phyloP scores from a whole-genome alignment of 2,888 invertebrate species.

The Folsomia manolachei region DNA sequence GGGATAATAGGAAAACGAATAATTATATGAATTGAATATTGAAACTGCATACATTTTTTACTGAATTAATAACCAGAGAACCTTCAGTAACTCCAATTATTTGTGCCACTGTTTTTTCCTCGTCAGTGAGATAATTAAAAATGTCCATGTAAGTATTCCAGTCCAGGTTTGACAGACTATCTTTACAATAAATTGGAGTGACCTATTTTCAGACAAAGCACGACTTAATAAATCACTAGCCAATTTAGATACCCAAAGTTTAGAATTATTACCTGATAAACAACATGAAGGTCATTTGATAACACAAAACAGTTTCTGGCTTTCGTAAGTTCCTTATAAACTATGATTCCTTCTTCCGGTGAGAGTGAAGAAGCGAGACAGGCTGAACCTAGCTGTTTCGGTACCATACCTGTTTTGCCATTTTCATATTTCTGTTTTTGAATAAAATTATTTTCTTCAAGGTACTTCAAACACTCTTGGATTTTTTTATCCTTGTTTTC shows the following conservation, averaged over 20 bases:
- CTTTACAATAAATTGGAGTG: constrained; percentile 87
- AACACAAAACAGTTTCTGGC: constrained; percentile 86
- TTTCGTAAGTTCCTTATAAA: constrained; percentile 85
- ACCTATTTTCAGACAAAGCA: too few species aligned
- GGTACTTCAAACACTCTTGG: constrained; percentile 62
- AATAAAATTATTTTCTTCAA: constrained; percentile 79
- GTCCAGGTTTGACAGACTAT: constrained; percentile 74
- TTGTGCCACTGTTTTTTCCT: constrained; percentile 81
- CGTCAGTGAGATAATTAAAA: constrained; percentile 75
- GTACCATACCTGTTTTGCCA: constrained; percentile 54
- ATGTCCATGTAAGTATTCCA: constrained; percentile 65
- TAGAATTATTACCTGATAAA: constrained; percentile 85
- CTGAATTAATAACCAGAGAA: constrained; percentile 76
- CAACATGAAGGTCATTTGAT: constrained; percentile 89
- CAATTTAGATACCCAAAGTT: too few species aligned
- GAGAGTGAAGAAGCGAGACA: constrained; percentile 88
- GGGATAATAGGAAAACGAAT: too few species aligned
- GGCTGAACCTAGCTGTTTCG: constrained; percentile 86
- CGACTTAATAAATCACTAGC: neutral
- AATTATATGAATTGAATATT: too few species aligned
- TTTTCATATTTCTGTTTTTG: constrained; percentile 43
- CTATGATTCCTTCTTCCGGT: constrained; percentile 85
- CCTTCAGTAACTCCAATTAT: constrained; percentile 86
- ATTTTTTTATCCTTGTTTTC: constrained; percentile 55
- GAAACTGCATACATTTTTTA: too few species aligned